phyloP scores from a whole-genome alignment of 2,888 invertebrate genomes.

The Chalcis sispes region DNA sequence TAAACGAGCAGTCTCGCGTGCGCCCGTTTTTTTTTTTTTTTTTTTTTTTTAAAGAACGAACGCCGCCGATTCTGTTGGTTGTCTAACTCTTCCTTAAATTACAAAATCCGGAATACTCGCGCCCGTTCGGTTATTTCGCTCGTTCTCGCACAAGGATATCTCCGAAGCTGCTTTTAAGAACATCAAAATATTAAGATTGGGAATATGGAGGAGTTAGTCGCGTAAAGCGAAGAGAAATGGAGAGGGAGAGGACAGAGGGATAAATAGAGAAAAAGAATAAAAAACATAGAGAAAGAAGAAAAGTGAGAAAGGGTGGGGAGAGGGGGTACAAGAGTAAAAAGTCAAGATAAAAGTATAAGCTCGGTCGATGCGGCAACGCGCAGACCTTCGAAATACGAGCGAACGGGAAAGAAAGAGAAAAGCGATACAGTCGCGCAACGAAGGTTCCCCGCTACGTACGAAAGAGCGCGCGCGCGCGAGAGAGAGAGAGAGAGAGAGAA shows the following conservation, averaged over 20 bases:
- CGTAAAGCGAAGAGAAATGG: background rate
- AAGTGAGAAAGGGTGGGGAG: background rate
- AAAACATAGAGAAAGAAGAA: slow-evolving; percentile 1
- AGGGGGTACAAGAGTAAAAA: slow-evolving; percentile 51
- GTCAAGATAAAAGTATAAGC: slow-evolving; percentile 56
- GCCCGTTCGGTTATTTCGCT: slow-evolving; percentile 23
- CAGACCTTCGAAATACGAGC: slow-evolving; percentile 25
- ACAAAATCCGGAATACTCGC: slow-evolving; percentile 42
- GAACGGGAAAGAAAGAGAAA: slow-evolving; percentile 11
- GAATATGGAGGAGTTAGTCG: slow-evolving; percentile 29
- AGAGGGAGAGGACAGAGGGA: slow-evolving; percentile 31
- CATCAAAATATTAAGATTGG: slow-evolving; percentile 59
- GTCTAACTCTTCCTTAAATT: no score
- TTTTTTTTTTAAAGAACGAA: no score
- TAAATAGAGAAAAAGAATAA: background rate
- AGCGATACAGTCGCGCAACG: slow-evolving; percentile 5
- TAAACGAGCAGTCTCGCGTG: slow-evolving; percentile 16
- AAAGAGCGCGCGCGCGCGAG: slow-evolving; percentile 14
- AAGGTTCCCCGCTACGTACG: slow-evolving; percentile 11
- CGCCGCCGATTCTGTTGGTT: no score
- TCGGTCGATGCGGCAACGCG: slow-evolving; percentile 46
- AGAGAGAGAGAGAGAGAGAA: slow-evolving; percentile 15
- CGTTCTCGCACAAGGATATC: slow-evolving; percentile 41
- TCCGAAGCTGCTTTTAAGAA: slow-evolving; percentile 49
- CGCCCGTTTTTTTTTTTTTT: no score